Conservation (phyloP, 92 coral and sea anemone genomes). For the Zoanthus sansibaricus region DNA sequence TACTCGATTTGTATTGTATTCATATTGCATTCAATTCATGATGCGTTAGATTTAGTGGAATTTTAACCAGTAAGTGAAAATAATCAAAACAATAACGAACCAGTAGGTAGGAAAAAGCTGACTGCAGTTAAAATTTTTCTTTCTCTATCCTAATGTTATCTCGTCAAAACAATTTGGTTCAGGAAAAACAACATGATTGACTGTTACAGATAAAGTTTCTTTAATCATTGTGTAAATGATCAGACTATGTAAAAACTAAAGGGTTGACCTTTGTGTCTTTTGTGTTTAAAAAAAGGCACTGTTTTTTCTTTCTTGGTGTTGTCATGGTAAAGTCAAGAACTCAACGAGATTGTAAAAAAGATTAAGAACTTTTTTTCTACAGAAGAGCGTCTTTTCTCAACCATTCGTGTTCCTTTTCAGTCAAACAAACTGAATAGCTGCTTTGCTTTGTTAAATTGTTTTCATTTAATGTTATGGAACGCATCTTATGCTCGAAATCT, state of each 20-base stretch:
- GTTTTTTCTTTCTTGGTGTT: not conserved
- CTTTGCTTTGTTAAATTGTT: not conserved
- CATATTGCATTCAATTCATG: too few species aligned
- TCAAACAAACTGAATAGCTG: not conserved
- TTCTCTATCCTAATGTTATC: too few species aligned
- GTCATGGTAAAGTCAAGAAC: not conserved
- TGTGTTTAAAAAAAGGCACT: not conserved
- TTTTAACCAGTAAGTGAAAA: too few species aligned
- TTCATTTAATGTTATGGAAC: not conserved
- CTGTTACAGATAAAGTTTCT: not conserved
- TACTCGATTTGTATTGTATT: too few species aligned
- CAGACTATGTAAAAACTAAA: not conserved
- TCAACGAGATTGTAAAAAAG: not conserved
- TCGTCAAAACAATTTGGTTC: too few species aligned
- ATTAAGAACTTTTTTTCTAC: not conserved
- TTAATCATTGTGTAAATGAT: not conserved
- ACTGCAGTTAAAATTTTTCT: too few species aligned
- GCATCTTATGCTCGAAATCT: not conserved
- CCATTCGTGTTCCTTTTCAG: not conserved
- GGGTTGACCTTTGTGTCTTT: not conserved
- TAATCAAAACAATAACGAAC: too few species aligned
- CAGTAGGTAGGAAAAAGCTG: too few species aligned
- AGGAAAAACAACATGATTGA: not conserved
- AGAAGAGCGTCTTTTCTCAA: not conserved
- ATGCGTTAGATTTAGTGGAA: too few species aligned